Percentiles rank a stretch among this genome's conserved stretches.
Evolutionary conservation across 2,797 vertebrate genomes (phyloP).

Genomic region (Sebastes taczanowskii): DNA sequence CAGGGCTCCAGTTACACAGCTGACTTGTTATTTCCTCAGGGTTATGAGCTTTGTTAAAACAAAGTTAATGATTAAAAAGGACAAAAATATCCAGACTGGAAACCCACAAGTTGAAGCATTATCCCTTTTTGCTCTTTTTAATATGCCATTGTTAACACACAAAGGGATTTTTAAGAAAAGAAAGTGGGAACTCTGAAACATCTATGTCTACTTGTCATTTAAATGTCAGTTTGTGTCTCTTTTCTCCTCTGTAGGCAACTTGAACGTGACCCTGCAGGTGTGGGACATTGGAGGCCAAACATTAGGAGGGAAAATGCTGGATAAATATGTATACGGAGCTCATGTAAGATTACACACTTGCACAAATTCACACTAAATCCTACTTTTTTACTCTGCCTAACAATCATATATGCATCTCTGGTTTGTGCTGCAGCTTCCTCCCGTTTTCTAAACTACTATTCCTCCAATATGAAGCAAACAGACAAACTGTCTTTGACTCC

Average conservation of each 20-base stretch:
- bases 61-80: slow-evolving; percentile 43
- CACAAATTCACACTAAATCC: neutral
- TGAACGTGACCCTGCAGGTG: slow-evolving; percentile 97
- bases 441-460: neutral
- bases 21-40: slow-evolving; percentile 41
- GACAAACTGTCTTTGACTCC: neutral
- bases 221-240: slow-evolving; percentile 16
- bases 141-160: neutral
- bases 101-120: slow-evolving; percentile 21
- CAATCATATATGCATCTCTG: slow-evolving; percentile 3
- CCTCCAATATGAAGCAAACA: neutral
- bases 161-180: slow-evolving; percentile 5
- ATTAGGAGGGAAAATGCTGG: slow-evolving; percentile 98
- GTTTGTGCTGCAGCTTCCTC: neutral
- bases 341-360: slow-evolving; percentile 80
- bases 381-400: neutral
- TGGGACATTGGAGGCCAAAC: slow-evolving; percentile 99
- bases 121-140: neutral
- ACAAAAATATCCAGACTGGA: slow-evolving; percentile 29
- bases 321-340: slow-evolving; percentile 98
- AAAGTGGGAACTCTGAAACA: slow-evolving; percentile 2
- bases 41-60: slow-evolving; percentile 55
- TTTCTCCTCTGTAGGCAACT: slow-evolving; percentile 85
- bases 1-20: slow-evolving; percentile 53
- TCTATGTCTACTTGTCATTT: neutral